Percentiles rank a stretch among this genome's conserved stretches.
These are phyloP conservation scores for Emys orbicularis DNA, from an alignment of 2,797 vertebrate species.

Conservation along the genomic window DNA sequence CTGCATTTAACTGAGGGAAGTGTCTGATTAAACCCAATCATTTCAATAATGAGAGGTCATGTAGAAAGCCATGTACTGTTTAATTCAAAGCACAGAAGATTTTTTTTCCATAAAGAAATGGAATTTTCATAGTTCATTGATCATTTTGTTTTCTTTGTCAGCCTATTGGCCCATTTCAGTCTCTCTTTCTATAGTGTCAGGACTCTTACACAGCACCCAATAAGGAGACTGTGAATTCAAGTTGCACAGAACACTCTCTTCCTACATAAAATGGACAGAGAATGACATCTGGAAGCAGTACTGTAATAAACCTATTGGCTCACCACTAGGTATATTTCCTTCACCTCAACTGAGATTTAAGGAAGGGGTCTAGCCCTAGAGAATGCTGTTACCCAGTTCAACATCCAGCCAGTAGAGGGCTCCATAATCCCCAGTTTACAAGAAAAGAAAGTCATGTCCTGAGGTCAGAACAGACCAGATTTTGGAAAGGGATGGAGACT, in stretches of 20 bases:
- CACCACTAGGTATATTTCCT: not conserved
- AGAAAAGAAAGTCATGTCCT: not conserved
- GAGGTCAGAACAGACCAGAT: not conserved
- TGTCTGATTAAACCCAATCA: not conserved
- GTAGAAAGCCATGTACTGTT: not conserved
- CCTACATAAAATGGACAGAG: not conserved
- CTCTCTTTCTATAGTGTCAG: not conserved
- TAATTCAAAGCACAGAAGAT: slow-evolving; percentile 17
- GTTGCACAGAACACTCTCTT: not conserved
- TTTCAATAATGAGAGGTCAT: not conserved
- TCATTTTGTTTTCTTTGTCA: slow-evolving; percentile 34
- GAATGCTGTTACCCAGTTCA: not conserved
- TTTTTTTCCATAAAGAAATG: slow-evolving; percentile 30
- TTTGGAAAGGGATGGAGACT: not conserved
- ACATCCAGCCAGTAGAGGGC: not conserved
- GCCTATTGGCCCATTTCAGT: not conserved
- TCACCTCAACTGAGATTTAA: not conserved
- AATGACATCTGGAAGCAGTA: not conserved
- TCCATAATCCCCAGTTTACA: not conserved
- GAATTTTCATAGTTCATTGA: slow-evolving; percentile 13
- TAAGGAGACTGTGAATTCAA: not conserved
- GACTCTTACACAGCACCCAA: not conserved
- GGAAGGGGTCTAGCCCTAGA: not conserved
- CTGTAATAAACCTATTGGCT: not conserved
- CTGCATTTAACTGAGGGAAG: not conserved